Conservation (phyloP, 2,797 vertebrate species). For the Spinus pinus region DNA sequence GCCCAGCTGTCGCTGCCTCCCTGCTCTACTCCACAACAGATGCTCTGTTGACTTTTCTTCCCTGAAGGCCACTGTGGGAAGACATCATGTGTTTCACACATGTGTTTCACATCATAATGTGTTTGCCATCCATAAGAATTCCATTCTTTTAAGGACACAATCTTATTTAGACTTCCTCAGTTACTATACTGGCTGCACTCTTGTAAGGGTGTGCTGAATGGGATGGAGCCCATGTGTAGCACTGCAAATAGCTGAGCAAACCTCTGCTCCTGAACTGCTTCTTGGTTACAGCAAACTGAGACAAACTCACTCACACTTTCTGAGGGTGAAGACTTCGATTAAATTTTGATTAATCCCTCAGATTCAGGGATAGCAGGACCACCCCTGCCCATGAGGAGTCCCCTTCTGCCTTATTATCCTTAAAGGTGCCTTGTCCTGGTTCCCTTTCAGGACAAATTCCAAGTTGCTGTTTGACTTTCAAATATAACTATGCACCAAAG, state of each 20-base stretch:
- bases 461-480: neutral
- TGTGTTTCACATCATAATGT: neutral
- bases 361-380: neutral
- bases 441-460: conserved; percentile 16
- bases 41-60: neutral
- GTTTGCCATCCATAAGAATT: neutral
- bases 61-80: neutral
- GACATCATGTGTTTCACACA: neutral
- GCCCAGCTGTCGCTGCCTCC: neutral
- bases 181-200: neutral
- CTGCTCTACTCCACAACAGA: neutral
- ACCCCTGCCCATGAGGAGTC: neutral
- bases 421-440: conserved; percentile 54
- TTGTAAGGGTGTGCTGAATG: neutral
- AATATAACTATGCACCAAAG: conserved; percentile 36
- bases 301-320: neutral
- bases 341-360: neutral
- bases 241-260: neutral
- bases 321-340: neutral
- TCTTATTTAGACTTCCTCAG: neutral
- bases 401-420: conserved; percentile 51
- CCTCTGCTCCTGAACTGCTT: neutral
- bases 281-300: neutral
- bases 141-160: neutral
- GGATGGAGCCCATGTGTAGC: rapidly evolving